phyloP scores from a whole-genome alignment of 53 echinoderm and acorn worm species.

The Crossaster papposus region DNA sequence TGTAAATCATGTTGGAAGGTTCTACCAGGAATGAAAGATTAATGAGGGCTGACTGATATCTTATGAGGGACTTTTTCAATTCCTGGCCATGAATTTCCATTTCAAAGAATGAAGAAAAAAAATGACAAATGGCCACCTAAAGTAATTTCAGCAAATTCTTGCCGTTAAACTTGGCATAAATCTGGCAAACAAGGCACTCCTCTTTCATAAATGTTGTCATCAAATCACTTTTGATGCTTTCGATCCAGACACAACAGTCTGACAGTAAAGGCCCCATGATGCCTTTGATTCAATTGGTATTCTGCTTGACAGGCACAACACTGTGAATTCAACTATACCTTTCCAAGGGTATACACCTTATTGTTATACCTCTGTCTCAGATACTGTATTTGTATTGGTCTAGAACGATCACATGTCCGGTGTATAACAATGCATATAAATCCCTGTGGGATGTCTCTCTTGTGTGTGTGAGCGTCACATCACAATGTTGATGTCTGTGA shows the following conservation, averaged over 20 bases:
- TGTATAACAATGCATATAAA: too few relatives aligned
- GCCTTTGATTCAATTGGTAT: neutral
- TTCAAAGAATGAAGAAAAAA: neutral
- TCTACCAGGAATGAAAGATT: slow-evolving; percentile 23
- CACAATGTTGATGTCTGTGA: too few relatives aligned
- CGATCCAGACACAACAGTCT: neutral
- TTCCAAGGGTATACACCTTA: neutral
- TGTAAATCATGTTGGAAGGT: slow-evolving; percentile 36
- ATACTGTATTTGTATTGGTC: too few relatives aligned
- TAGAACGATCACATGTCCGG: too few relatives aligned
- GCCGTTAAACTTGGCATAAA: neutral
- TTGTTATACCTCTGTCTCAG: too few relatives aligned
- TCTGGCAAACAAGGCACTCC: neutral
- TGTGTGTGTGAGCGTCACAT: too few relatives aligned
- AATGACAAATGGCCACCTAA: slow-evolving; percentile 22
- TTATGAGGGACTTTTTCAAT: neutral
- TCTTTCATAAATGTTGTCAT: neutral
- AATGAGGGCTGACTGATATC: slow-evolving; percentile 47
- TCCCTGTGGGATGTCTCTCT: too few relatives aligned
- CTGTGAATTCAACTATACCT: neutral
- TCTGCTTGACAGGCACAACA: neutral
- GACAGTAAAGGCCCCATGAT: neutral
- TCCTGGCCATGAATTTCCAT: slow-evolving; percentile 13
- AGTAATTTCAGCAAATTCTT: slow-evolving; percentile 9
- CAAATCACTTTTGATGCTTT: neutral